A percentile compares a stretch with the other conserved stretches of the same genome.
Conservation (phyloP, 2,113 vertebrate species). For the Vulpes ferrilata region DNA sequence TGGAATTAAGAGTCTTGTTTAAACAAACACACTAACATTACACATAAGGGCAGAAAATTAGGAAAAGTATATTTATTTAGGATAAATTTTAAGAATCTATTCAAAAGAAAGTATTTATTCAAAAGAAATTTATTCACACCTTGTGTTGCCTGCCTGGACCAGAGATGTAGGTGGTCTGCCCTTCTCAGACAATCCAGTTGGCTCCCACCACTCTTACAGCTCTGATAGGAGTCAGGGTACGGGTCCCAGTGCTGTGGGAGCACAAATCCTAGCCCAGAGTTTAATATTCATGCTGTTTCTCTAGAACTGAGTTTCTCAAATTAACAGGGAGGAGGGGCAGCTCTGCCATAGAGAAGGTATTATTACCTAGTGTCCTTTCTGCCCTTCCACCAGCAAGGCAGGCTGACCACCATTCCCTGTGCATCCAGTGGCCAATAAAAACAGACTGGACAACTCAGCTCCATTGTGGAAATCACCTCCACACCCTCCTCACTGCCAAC, state of each 20-base stretch:
- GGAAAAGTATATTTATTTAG: not conserved
- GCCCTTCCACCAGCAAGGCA: not conserved
- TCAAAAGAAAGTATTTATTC: not conserved
- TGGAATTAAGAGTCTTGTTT: not conserved
- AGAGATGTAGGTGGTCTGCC: not conserved
- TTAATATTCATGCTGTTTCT: not conserved
- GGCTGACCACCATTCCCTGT: not conserved
- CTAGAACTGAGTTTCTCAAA: not conserved
- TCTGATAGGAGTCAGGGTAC: not conserved
- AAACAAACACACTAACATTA: not conserved
- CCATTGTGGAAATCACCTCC: not conserved
- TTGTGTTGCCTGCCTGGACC: not conserved
- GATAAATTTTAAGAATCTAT: not conserved
- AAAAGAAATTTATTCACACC: not conserved
- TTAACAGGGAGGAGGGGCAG: not conserved
- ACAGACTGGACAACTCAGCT: too few relatives aligned
- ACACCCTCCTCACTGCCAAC: not conserved
- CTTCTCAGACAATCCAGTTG: not conserved
- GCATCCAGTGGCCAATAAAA: not conserved
- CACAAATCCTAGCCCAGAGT: not conserved
- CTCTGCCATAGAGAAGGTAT: not conserved
- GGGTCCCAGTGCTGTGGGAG: fast-evolving
- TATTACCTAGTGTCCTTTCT: not conserved
- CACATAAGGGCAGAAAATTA: not conserved
- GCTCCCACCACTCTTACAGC: not conserved